Conservation (phyloP, 2,888 invertebrate genomes). For the Nematopogon swammerdamellus region DNA sequence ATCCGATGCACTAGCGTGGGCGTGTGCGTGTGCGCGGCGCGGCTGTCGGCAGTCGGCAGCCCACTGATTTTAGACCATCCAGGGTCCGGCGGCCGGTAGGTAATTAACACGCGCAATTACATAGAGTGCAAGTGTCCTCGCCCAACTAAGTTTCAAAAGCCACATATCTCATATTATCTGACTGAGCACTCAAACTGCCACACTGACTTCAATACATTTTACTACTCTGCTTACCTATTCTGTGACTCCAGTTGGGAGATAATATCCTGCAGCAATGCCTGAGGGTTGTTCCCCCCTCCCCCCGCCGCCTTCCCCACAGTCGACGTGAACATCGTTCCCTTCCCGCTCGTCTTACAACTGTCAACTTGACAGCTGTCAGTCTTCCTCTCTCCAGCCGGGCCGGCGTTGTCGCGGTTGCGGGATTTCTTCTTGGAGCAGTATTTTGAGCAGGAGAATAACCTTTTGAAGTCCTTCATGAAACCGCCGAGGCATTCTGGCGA, state of each 20-base stretch:
- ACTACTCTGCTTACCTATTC: slow-evolving; percentile 39
- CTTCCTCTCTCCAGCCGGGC: slow-evolving; percentile 19
- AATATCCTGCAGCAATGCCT: slow-evolving; percentile 64
- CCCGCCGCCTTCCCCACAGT: slow-evolving; percentile 48
- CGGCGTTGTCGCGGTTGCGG: not conserved
- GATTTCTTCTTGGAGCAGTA: slow-evolving; percentile 26
- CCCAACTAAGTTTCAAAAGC: not conserved
- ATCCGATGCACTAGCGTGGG: too few species aligned
- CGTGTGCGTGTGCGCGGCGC: too few species aligned
- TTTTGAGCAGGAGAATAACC: slow-evolving; percentile 47
- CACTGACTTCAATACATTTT: too few species aligned
- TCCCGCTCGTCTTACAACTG: slow-evolving; percentile 18
- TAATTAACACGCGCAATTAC: too few species aligned
- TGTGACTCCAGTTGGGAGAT: slow-evolving; percentile 69
- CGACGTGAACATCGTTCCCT: slow-evolving; percentile 37
- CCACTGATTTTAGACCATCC: too few species aligned
- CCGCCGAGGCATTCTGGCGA: slow-evolving; percentile 33
- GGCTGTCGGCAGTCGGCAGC: too few species aligned
- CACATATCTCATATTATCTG: too few species aligned
- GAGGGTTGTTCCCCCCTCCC: slow-evolving; percentile 44
- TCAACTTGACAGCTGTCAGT: slow-evolving; percentile 18
- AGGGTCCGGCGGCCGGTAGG: too few species aligned
- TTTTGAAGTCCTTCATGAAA: slow-evolving; percentile 41
- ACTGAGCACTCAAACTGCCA: too few species aligned
- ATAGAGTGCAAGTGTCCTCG: too few species aligned